A percentile compares a stretch with the other conserved stretches of the same genome.
phyloP scores from a whole-genome alignment of 2,113 vertebrate species.

The Hystrix brachyura region DNA sequence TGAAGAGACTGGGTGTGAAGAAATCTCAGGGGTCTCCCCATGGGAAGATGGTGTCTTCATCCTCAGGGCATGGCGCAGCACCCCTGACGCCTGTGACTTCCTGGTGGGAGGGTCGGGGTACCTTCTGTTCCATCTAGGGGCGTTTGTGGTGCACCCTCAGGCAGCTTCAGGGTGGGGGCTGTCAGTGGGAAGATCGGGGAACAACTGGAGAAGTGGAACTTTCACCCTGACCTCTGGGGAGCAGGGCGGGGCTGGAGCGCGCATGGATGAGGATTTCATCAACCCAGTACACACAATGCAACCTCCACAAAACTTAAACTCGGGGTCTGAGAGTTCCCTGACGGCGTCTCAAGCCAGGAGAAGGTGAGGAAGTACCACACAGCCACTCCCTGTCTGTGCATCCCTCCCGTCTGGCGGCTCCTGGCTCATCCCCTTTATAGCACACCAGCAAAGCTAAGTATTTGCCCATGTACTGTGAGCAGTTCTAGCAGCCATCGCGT shows the following conservation, averaged over 20 bases:
- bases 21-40: neutral
- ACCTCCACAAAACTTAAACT: neutral
- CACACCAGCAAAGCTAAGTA: neutral
- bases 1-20: neutral
- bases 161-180: neutral
- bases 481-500: neutral
- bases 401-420: neutral
- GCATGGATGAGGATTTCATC: neutral
- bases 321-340: neutral
- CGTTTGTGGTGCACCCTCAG: neutral
- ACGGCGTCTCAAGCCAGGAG: neutral
- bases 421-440: neutral
- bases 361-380: neutral
- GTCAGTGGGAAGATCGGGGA: neutral
- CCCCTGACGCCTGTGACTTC: neutral
- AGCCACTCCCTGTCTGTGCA: neutral
- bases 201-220: neutral
- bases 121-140: neutral
- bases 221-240: neutral
- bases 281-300: neutral
- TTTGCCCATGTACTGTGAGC: neutral
- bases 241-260: neutral
- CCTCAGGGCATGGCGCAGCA: neutral
- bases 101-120: neutral
- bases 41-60: neutral